Base-by-base conservation (phyloP, 2,797 vertebrate genomes). In the Lithobates pipiens region DNA sequence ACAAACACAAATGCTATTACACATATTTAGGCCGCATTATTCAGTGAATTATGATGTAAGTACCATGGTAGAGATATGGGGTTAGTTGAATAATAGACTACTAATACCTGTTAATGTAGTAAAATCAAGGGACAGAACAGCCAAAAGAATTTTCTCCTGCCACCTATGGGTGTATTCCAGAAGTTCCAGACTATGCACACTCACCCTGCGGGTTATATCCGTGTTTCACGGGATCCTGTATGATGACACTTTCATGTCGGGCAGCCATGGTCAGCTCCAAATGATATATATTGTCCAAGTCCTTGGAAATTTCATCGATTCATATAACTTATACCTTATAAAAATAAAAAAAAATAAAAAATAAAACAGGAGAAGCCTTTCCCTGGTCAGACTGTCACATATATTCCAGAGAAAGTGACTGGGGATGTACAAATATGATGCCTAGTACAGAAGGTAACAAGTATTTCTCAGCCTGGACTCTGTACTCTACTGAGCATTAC, bases 401-500 rank as follows among this genome's bases (percentile, higher is more conserved):
- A 90, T 90, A 89, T 90, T 90, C 91, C 88, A 93, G 93, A 91
- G 94, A 95, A 94, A 94, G 93, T 95, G 89, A 70, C 86, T 2
- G 86, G 92, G 89, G 90, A 74, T 89, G 91, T 61, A 68, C 29
- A 89, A 90, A 92, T 89, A 86, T 79, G 85, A 89, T 91, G 80
- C 90, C 90, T 91, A 93, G 94, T 91, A 91, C 89, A 91, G 93
- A 95, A 94, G 92, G 92, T 93, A 89, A 90, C 89, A 91, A 91
- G 87, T 87, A 85, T 89, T 90, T 90, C 89, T 91, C 92, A 89
- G 91, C 87, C 93, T 92, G 91, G 92, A 95, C 93, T 93, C 93
- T 95, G 94, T 91, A 90, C 94, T 92, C 92, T 92, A 92, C 93
- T 90, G 85, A 91, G 90, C 92, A 93, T 93, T 92, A 88, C 91